Percentiles rank a stretch among this genome's conserved stretches.
Conservation (phyloP, 2,888 invertebrate genomes). For the Yponomeuta plumbellus region DNA sequence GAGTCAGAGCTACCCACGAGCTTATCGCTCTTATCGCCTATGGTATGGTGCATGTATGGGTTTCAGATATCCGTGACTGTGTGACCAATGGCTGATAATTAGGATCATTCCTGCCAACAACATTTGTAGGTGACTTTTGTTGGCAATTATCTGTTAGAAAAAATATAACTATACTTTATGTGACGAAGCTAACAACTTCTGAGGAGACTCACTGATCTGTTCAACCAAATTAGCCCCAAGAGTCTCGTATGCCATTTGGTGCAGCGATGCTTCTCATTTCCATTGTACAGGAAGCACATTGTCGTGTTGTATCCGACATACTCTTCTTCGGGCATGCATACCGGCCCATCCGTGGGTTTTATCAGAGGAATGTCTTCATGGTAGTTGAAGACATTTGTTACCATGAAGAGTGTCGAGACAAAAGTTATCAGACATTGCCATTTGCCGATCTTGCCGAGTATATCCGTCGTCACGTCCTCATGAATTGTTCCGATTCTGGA, state of each 20-base stretch:
- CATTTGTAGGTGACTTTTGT: no score
- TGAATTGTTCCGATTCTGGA: conserved; percentile 60
- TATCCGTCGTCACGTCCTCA: conserved; percentile 65
- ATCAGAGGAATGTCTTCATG: conserved; percentile 57
- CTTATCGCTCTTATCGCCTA: no score
- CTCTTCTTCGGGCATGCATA: conserved; percentile 39
- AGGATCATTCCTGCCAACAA: no score
- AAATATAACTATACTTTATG: no score
- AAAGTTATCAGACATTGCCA: conserved; percentile 66
- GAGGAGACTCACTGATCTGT: conserved; percentile 44
- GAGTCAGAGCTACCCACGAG: no score
- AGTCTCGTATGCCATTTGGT: conserved; percentile 51
- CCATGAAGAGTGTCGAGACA: conserved; percentile 41
- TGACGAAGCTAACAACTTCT: neutral
- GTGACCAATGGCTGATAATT: no score
- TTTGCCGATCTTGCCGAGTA: conserved; percentile 54
- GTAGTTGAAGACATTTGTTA: conserved; percentile 49
- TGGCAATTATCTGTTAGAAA: no score
- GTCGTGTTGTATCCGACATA: conserved; percentile 38
- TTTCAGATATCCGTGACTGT: no score
- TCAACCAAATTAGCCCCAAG: conserved; percentile 56
- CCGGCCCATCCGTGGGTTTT: conserved; percentile 34
- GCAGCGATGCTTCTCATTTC: conserved; percentile 40
- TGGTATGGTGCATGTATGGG: no score
- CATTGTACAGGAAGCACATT: conserved; percentile 44